phyloP scores from a whole-genome alignment of 2,888 invertebrate genomes.

The Ptilodon capucinus region DNA sequence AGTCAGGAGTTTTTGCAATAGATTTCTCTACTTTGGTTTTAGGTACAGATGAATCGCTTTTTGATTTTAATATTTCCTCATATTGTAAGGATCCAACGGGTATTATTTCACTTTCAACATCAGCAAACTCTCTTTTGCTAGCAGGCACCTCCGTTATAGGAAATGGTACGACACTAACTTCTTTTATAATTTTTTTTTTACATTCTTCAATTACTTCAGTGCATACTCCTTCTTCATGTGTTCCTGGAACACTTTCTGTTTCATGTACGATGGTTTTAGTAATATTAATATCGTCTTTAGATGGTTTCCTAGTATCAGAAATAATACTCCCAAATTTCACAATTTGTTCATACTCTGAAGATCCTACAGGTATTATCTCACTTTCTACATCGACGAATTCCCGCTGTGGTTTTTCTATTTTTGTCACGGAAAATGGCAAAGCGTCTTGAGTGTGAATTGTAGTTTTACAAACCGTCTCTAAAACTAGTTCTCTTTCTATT shows the following conservation, averaged over 20 bases:
- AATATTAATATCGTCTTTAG: constrained; percentile 46
- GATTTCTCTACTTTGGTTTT: constrained; percentile 74
- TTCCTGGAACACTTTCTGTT: constrained; percentile 45
- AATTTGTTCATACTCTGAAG: constrained; percentile 72
- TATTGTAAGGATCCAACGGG: constrained; percentile 69
- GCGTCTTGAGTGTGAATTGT: constrained; percentile 49
- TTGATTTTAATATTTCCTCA: constrained; percentile 76
- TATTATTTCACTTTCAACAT: constrained; percentile 73
- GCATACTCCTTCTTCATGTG: constrained; percentile 9
- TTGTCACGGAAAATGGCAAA: constrained; percentile 65
- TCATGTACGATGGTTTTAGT: constrained; percentile 45
- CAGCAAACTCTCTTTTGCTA: constrained; percentile 79
- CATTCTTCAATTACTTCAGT: constrained; percentile 56
- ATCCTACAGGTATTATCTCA: constrained; percentile 74
- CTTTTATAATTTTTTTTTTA: constrained; percentile 58
- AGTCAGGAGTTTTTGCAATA: constrained; percentile 66
- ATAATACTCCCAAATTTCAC: constrained; percentile 60
- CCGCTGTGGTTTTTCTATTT: constrained; percentile 63
- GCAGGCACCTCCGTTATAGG: constrained; percentile 65
- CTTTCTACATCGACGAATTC: constrained; percentile 76
- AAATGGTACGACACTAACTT: constrained; percentile 73
- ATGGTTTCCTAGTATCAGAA: constrained; percentile 57
- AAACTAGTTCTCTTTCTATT: constrained; percentile 53
- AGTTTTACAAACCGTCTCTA: constrained; percentile 51
- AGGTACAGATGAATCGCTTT: constrained; percentile 77